A percentile compares a stretch with the other conserved stretches of the same genome.
phyloP scores from a whole-genome alignment of 2,113 vertebrate genomes.

The Gambusia affinis region DNA sequence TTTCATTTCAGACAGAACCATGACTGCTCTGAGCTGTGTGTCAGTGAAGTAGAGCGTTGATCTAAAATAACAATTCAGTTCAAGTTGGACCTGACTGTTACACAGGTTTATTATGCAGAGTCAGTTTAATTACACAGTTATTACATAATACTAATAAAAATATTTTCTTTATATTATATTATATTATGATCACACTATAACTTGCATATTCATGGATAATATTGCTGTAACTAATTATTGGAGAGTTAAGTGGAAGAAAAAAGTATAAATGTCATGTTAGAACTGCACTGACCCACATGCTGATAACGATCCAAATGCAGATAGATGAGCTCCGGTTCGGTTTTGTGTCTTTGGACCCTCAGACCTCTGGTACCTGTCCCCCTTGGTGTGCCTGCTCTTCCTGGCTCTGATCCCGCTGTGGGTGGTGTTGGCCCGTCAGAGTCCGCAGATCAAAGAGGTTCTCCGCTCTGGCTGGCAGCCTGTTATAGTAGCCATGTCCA shows the following conservation, averaged over 20 bases:
- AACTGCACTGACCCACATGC: no score
- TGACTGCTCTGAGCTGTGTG: not conserved
- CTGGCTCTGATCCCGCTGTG: slow-evolving; percentile 88
- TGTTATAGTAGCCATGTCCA: slow-evolving; percentile 92
- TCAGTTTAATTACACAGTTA: no score
- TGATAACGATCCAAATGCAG: not conserved
- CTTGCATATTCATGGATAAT: not conserved
- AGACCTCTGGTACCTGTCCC: slow-evolving; percentile 87
- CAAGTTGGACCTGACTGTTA: not conserved
- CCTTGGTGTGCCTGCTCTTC: slow-evolving; percentile 84
- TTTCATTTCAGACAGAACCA: not conserved
- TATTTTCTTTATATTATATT: no score
- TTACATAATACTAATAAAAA: no score
- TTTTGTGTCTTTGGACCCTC: not conserved
- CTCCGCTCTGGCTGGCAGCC: slow-evolving; percentile 93
- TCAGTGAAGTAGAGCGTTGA: no score
- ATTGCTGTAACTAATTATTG: not conserved
- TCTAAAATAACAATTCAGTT: no score
- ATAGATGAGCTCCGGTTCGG: not conserved
- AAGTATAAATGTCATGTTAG: not conserved
- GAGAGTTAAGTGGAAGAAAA: not conserved
- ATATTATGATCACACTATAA: not conserved
- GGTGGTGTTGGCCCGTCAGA: slow-evolving; percentile 84
- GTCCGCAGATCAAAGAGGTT: slow-evolving; percentile 85
- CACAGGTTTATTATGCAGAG: not conserved